Percentiles rank a stretch among this genome's conserved stretches.
Conservation (phyloP, 2,113 vertebrate species). For the Atlantisia rogersi region DNA sequence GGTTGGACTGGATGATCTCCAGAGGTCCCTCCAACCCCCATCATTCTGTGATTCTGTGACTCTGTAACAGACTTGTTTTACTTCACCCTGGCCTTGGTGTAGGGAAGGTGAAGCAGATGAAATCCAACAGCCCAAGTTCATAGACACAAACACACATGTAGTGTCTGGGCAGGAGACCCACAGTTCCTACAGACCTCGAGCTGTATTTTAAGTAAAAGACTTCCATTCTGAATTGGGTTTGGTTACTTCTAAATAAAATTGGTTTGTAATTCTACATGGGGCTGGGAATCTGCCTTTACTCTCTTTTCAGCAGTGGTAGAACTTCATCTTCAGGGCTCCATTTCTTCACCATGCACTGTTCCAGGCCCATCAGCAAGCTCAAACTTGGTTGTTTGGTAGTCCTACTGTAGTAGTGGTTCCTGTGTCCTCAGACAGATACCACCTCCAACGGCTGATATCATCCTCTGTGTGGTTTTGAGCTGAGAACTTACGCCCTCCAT, state of each 20-base stretch:
- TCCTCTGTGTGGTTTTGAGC: not conserved
- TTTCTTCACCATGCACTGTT: not conserved
- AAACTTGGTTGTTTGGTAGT: not conserved
- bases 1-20: no score
- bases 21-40: no score
- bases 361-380: not conserved
- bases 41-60: no score
- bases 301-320: rapidly evolving
- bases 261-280: rapidly evolving
- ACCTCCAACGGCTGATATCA: not conserved
- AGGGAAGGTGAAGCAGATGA: not conserved
- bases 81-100: not conserved
- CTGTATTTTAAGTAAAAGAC: not conserved
- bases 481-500: not conserved
- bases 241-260: not conserved
- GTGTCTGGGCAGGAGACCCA: not conserved
- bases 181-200: not conserved
- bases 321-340: not conserved
- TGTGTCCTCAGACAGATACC: not conserved
- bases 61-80: not conserved
- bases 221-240: rapidly evolving
- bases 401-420: not conserved
- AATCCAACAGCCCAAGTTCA: not conserved
- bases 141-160: rapidly evolving
- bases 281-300: not conserved